Percentiles rank a stretch among this genome's conserved stretches.
These are phyloP conservation scores for Setophaga coronata DNA, from an alignment of 2,113 vertebrate species.

Conservation along the genomic window DNA sequence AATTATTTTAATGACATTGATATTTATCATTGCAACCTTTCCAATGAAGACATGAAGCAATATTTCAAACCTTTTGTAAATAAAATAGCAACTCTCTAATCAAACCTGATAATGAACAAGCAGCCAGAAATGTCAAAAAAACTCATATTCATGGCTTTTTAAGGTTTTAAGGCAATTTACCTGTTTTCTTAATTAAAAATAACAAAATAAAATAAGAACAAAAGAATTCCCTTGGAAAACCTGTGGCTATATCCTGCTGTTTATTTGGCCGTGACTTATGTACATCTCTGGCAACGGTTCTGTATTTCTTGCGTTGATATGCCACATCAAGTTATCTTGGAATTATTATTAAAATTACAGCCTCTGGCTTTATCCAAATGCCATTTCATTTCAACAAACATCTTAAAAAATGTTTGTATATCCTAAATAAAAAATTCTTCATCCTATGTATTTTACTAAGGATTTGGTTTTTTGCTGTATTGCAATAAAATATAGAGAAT, in stretches of 20 bases:
- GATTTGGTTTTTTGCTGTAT: background rate
- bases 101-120: background rate
- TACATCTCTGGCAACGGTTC: background rate
- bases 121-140: background rate
- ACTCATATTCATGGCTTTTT: background rate
- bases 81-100: background rate
- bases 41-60: background rate
- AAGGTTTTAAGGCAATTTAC: background rate
- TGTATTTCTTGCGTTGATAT: background rate
- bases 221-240: background rate
- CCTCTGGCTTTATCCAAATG: conserved; percentile 34
- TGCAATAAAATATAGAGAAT: background rate
- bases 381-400: background rate
- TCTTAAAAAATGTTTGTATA: background rate
- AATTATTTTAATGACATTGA: background rate
- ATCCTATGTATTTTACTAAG: background rate
- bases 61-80: background rate
- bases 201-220: background rate
- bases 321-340: conserved; percentile 31
- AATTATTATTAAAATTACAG: conserved; percentile 54
- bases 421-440: background rate
- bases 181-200: background rate
- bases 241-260: background rate
- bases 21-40: background rate
- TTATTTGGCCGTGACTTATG: background rate